Percentiles rank a stretch among this genome's conserved stretches.
phyloP scores from a whole-genome alignment of 2,113 vertebrate species.

The Gracilinanus agilis region DNA sequence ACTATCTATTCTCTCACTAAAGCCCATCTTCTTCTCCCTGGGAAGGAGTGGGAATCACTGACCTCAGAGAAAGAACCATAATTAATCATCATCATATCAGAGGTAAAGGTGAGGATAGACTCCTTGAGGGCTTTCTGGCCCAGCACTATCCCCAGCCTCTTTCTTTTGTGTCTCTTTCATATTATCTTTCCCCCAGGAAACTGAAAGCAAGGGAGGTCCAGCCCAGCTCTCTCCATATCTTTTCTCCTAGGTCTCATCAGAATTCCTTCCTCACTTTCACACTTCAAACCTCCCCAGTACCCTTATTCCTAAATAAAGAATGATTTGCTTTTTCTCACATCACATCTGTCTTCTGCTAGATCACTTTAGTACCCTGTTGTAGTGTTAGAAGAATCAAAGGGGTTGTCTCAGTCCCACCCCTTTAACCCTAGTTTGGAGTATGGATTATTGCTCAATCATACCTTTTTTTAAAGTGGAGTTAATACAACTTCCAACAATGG shows the following conservation, averaged over 20 bases:
- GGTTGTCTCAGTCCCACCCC: neutral
- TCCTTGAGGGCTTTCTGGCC: neutral
- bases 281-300: neutral
- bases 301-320: neutral
- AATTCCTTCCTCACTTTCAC: neutral
- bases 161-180: neutral
- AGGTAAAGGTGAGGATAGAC: neutral
- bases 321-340: neutral
- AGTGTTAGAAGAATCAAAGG: neutral
- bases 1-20: neutral
- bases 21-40: neutral
- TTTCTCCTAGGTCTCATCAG: neutral
- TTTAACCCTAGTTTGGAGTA: neutral
- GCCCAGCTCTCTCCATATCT: neutral
- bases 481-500: neutral
- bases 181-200: neutral
- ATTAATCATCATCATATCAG: neutral
- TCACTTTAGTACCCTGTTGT: neutral
- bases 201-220: neutral
- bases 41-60: neutral
- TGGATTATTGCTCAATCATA: neutral
- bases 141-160: neutral
- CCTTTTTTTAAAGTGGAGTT: neutral
- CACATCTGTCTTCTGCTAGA: neutral
- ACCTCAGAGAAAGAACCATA: neutral